Conservation (phyloP, 2,113 vertebrate species). For the Orientallactaga bullata region DNA sequence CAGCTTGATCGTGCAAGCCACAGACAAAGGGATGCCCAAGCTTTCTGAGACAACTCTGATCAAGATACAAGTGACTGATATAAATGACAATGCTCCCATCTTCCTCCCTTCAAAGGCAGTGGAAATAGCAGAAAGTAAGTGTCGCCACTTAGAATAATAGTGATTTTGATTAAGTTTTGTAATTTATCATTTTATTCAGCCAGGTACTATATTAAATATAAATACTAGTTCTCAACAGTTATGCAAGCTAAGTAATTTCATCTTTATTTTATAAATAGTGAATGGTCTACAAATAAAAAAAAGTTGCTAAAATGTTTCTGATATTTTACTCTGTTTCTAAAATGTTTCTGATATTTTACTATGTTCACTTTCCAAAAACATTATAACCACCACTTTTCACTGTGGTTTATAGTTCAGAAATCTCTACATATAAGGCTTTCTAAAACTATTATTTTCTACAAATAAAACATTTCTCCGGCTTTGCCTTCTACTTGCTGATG, state of each 20-base stretch:
- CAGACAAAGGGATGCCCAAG: constrained; percentile 91
- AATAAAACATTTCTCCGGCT: constrained; percentile 19
- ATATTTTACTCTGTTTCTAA: not conserved
- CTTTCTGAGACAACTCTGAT: constrained; percentile 89
- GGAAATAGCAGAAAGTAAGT: constrained; percentile 93
- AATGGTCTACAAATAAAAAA: not conserved
- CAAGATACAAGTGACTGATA: constrained; percentile 92
- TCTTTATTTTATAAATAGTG: constrained; percentile 17
- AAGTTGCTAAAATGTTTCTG: not conserved
- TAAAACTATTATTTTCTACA: not conserved
- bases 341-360: not conserved
- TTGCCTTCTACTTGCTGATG: not conserved
- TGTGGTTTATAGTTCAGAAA: not conserved
- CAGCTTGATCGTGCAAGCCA: constrained; percentile 93
- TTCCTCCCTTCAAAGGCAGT: constrained; percentile 89
- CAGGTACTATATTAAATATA: not conserved
- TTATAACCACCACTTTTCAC: not conserved
- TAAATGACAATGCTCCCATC: constrained; percentile 93
- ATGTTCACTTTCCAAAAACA: not conserved
- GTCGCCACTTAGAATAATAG: not conserved
- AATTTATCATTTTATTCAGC: not conserved
- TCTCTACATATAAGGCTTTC: not conserved
- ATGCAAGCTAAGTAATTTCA: not conserved
- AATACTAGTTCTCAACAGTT: not conserved
- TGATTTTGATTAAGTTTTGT: not conserved